Evolutionary conservation across 2,888 invertebrate species (phyloP).

Genomic region (Protula sp.): DNA sequence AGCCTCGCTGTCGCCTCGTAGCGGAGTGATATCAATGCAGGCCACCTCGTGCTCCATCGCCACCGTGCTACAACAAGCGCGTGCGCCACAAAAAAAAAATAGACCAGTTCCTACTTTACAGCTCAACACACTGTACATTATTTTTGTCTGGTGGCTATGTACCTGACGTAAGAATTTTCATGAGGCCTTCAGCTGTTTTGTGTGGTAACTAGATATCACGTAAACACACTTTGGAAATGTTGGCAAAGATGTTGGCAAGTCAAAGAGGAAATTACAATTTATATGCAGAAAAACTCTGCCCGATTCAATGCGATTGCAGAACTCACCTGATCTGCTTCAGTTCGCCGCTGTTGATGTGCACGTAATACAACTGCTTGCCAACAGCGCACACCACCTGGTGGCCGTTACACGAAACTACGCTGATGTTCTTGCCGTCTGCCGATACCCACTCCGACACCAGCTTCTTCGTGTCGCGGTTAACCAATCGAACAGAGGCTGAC

Average conservation of each 20-base stretch:
- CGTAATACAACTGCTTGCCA: constrained; percentile 78
- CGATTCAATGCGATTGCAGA: too few species aligned
- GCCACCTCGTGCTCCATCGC: constrained; percentile 90
- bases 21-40: constrained; percentile 85
- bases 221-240: too few species aligned
- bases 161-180: too few species aligned
- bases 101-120: not conserved
- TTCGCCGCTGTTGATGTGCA: constrained; percentile 66
- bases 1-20: constrained; percentile 31
- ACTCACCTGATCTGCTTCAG: constrained; percentile 42
- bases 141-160: too few species aligned
- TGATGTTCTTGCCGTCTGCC: constrained; percentile 66
- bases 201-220: too few species aligned
- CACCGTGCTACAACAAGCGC: constrained; percentile 40
- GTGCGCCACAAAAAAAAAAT: too few species aligned
- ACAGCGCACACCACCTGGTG: constrained; percentile 77
- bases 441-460: constrained; percentile 55
- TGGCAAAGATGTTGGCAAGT: too few species aligned
- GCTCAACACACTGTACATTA: too few species aligned
- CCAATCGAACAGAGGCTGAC: constrained; percentile 67
- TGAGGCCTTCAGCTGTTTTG: too few species aligned
- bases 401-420: constrained; percentile 79
- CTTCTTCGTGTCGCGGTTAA: constrained; percentile 65
- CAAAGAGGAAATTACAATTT: too few species aligned
- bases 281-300: too few species aligned